These are phyloP conservation scores for Rhingia campestris DNA, from an alignment of 2,888 invertebrate species.

Conservation along the genomic window DNA sequence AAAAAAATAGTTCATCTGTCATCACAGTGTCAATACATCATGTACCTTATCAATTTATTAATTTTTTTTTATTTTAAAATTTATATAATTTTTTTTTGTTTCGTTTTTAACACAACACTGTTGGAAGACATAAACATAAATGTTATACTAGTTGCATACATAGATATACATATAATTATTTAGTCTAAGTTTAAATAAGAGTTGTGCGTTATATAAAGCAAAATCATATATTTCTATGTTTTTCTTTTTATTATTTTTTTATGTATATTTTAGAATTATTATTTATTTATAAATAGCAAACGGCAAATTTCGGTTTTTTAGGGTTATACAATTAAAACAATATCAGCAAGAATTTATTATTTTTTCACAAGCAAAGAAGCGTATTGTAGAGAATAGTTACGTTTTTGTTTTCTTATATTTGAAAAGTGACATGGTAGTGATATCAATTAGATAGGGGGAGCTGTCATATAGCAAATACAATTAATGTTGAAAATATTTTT, in stretches of 20 bases:
- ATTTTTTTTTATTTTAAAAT: neutral
- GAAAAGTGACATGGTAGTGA: neutral
- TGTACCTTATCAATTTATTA: neutral
- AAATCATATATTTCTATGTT: neutral
- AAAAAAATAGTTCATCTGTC: slow-evolving; percentile 28
- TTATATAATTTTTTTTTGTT: slow-evolving; percentile 1
- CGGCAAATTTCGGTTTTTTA: slow-evolving; percentile 13
- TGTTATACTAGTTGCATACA: slow-evolving; percentile 23
- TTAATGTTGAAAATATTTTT: too few relatives aligned
- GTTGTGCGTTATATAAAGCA: slow-evolving; percentile 15
- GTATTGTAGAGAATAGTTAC: neutral
- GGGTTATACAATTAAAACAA: neutral
- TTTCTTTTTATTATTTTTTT: neutral
- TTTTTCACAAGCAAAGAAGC: slow-evolving; percentile 4
- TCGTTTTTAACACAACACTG: slow-evolving; percentile 34
- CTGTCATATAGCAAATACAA: too few relatives aligned
- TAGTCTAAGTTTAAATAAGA: slow-evolving; percentile 1
- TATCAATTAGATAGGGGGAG: neutral
- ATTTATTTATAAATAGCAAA: slow-evolving; percentile 11
- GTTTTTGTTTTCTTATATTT: neutral
- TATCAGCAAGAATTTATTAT: neutral
- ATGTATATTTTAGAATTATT: neutral
- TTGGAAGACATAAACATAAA: slow-evolving; percentile 45
- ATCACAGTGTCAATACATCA: slow-evolving; percentile 40
- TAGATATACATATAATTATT: slow-evolving; percentile 18